Base-by-base conservation (phyloP, 2,888 invertebrate genomes). In the Himalopsyche japonica region DNA sequence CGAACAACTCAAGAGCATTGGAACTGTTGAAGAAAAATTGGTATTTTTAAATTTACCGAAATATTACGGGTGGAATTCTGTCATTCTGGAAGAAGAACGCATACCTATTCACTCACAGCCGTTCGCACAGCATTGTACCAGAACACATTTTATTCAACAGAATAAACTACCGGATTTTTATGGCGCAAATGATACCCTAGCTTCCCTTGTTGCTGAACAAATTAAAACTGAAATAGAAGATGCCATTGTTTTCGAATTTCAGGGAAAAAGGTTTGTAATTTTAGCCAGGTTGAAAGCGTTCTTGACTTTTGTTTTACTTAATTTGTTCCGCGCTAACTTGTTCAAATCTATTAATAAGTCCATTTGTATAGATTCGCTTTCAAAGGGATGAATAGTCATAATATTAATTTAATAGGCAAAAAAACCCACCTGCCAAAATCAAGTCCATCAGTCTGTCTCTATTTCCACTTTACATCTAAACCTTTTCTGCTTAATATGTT, bases 1-100 rank as follows among this genome's bases (percentile, higher is more conserved):
- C 88, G 91, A 95, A 20, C 92, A 93, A 88, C 93, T 97, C 18
- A 93, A 93, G 89, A 89, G 92, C 0, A 88, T 95, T 15, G 92
- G 94, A 83, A 97, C 96, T 0, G 93, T 97, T 0, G 97, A 98
- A 91, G 97, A 97, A 89, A 98, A 98, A 89, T 93, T 96, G 88
- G 94, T 97, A 81, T 96, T 95, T 88, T 88, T 97, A 32, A 97
- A 97, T 89, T 95, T 97, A 94, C 96, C 96, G 0, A 93, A 93
- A 79, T 97, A 95, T 89, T 97, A 96, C 89, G 97, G 97, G 1
- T 97, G 94, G 92, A 93, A 93, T 88, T 93, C 94, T 84, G 90
- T 94, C 1, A 90, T 93, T 88, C 89, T 97, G 4, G 89, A 91
- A 2, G 96, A 96, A 89, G 90, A 93, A 79, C 87, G 87, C 18